Conservation (phyloP, 2,888 invertebrate species). For the Heliconius aoede region DNA sequence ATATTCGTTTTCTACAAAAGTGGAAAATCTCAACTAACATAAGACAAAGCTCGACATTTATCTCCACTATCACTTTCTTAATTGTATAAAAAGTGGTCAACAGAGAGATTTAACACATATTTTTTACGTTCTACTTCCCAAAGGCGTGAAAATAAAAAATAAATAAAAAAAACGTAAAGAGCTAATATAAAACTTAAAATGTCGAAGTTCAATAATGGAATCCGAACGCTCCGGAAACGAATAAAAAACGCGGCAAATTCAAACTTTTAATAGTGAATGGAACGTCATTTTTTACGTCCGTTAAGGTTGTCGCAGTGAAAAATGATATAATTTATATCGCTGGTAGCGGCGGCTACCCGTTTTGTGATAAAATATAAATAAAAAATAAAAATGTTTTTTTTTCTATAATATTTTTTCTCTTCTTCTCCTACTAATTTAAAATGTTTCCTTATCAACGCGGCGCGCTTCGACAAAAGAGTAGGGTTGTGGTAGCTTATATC, state of each 20-base stretch:
- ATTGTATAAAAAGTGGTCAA: not conserved
- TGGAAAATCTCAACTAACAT: not conserved
- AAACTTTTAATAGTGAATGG: constrained; percentile 78
- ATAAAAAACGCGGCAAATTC: constrained; percentile 83
- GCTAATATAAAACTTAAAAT: constrained; percentile 47
- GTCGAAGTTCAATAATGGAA: constrained; percentile 67
- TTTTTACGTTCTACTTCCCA: not conserved
- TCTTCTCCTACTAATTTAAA: constrained; percentile 82
- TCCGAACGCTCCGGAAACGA: constrained; percentile 79
- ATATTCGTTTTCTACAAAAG: not conserved
- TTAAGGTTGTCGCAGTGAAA: constrained; percentile 82
- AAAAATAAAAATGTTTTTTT: constrained; percentile 59
- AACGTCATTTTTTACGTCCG: constrained; percentile 81
- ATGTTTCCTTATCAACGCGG: constrained; percentile 84
- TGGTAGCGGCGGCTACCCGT: constrained; percentile 81
- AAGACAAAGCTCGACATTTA: not conserved
- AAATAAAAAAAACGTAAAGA: constrained; percentile 16
- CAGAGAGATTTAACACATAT: not conserved
- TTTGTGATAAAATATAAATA: constrained; percentile 82
- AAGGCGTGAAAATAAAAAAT: constrained; percentile 21
- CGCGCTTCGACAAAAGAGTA: constrained; percentile 75
- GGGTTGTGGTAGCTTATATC: constrained; percentile 54
- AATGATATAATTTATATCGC: constrained; percentile 84
- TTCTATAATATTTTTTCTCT: constrained; percentile 76
- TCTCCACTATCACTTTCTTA: not conserved